phyloP scores from a whole-genome alignment of 2,888 invertebrate genomes.

The Chrysolina oricalcia region DNA sequence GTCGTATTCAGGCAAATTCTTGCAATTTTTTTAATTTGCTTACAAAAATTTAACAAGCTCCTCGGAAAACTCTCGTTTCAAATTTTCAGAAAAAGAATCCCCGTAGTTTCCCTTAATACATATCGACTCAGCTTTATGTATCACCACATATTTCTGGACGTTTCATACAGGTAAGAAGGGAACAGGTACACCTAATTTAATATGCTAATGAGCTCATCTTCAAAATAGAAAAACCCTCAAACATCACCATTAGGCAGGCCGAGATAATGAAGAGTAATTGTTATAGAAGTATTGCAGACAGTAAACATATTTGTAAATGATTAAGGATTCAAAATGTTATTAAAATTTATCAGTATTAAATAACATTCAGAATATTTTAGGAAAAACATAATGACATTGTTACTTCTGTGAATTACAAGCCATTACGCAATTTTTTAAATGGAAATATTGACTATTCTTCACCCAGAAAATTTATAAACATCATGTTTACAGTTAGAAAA shows the following conservation, averaged over 20 bases:
- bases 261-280: not conserved
- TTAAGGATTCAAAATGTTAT: not conserved
- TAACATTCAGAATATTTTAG: conserved; percentile 24
- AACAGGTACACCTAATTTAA: not conserved
- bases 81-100: too few species aligned
- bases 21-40: too few species aligned
- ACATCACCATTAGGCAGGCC: not conserved
- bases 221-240: not conserved
- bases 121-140: too few species aligned
- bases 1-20: too few species aligned
- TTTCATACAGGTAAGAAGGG: not conserved
- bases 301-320: not conserved
- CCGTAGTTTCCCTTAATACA: too few species aligned
- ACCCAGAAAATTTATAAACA: conserved; percentile 38
- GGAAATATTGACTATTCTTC: conserved; percentile 27
- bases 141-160: not conserved
- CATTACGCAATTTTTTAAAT: conserved; percentile 27
- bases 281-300: not conserved
- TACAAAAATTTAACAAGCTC: too few species aligned
- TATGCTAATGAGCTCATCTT: not conserved
- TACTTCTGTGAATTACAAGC: conserved; percentile 6
- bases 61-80: too few species aligned
- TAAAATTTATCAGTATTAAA: conserved; percentile 3
- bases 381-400: conserved; percentile 29
- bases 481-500: conserved; percentile 41